phyloP scores from a whole-genome alignment of 2,113 vertebrate species.

The Felis chaus region DNA sequence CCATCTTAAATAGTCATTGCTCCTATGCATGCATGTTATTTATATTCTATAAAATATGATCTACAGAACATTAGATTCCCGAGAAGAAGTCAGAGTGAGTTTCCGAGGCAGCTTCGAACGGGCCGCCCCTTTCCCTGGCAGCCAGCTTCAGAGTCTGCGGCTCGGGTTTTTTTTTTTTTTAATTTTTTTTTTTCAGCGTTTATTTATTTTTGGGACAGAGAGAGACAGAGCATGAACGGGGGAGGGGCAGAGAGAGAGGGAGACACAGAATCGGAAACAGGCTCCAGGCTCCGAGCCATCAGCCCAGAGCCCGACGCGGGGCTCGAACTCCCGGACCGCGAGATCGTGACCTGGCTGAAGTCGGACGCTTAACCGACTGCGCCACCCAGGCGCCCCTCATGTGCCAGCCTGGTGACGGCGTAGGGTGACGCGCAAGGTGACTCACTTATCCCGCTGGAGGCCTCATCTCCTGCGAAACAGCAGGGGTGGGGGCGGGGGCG shows the following conservation, averaged over 20 bases:
- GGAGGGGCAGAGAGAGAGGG: no score
- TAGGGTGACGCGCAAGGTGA: constrained; percentile 5
- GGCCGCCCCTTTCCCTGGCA: not conserved
- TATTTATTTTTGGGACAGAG: no score
- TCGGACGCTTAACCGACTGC: no score
- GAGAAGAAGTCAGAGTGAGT: not conserved
- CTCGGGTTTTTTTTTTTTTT: no score
- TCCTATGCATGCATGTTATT: not conserved
- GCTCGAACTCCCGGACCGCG: no score
- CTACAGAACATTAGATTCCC: not conserved
- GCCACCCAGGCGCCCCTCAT: no score
- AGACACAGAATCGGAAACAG: no score
- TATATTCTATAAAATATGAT: not conserved
- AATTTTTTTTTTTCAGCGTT: no score
- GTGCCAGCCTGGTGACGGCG: not conserved
- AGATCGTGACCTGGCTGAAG: no score
- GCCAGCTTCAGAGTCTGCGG: constrained; percentile 19
- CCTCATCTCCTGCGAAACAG: constrained; percentile 47
- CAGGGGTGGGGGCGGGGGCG: not conserved
- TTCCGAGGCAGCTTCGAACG: constrained; percentile 26
- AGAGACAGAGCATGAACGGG: no score
- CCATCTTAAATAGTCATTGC: not conserved
- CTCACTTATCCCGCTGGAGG: constrained; percentile 32
- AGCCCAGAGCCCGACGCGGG: no score
- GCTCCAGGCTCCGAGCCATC: no score